phyloP scores from a whole-genome alignment of 2,113 vertebrate species.

The Cololabis saira region DNA sequence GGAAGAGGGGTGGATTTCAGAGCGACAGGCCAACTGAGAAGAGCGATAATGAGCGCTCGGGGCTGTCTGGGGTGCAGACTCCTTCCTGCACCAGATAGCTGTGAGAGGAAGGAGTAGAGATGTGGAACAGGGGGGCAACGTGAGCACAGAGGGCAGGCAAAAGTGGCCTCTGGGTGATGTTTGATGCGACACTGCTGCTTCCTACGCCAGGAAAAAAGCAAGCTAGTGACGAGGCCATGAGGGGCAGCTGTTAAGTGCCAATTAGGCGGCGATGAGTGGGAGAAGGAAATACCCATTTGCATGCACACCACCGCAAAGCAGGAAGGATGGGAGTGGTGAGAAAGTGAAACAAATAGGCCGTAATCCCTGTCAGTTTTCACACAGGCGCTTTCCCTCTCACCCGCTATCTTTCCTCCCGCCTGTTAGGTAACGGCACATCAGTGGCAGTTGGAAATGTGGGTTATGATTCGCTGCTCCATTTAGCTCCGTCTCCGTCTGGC shows the following conservation, averaged over 20 bases:
- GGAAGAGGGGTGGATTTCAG: constrained; percentile 49
- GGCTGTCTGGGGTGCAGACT: constrained; percentile 71
- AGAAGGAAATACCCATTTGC: constrained; percentile 61
- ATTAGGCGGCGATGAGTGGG: constrained; percentile 65
- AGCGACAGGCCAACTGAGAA: constrained; percentile 64
- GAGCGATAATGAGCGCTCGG: constrained; percentile 74
- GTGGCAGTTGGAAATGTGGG: constrained; percentile 26
- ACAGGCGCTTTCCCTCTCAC: constrained; percentile 14
- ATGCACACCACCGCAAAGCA: constrained; percentile 22
- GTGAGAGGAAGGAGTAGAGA: constrained; percentile 34
- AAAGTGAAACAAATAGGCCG: constrained; percentile 59
- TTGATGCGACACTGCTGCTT: constrained; percentile 62
- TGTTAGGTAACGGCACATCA: constrained; percentile 42
- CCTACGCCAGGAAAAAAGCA: constrained; percentile 37
- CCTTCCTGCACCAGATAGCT: constrained; percentile 54
- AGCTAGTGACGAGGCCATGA: constrained; percentile 51
- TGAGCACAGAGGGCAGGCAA: constrained; percentile 41
- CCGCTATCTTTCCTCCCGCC: constrained; percentile 25
- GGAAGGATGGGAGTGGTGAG: constrained; percentile 34
- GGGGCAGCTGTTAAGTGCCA: constrained; percentile 70
- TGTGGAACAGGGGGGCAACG: neutral
- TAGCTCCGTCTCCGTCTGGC: constrained; percentile 17
- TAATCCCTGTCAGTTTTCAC: constrained; percentile 48
- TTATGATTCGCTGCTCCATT: constrained; percentile 36
- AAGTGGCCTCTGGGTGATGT: constrained; percentile 63